Evolutionary conservation across 2,888 invertebrate genomes (phyloP).

Genomic region (Synanthedon vespiformis): DNA sequence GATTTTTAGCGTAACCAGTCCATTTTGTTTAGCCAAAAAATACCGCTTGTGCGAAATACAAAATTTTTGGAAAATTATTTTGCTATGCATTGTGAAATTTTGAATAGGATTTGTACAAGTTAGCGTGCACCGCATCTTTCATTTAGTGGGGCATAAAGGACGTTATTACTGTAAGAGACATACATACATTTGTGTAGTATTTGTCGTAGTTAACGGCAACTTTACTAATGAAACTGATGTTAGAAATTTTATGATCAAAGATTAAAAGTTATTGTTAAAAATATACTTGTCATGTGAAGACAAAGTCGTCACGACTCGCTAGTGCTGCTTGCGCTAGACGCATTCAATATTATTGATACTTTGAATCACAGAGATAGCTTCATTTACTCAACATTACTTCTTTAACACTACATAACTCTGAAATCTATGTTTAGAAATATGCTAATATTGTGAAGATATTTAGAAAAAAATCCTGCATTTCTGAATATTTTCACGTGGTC

Average conservation of each 20-base stretch:
- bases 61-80: constrained; percentile 57
- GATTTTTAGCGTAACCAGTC: constrained; percentile 65
- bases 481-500: constrained; percentile 15
- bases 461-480: constrained; percentile 32
- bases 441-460: constrained; percentile 10
- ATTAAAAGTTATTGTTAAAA: constrained; percentile 34
- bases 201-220: not conserved
- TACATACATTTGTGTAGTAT: not conserved
- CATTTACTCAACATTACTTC: constrained; percentile 1
- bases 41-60: constrained; percentile 54
- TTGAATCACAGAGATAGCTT: constrained; percentile 47
- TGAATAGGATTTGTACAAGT: constrained; percentile 36
- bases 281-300: constrained; percentile 46
- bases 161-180: constrained; percentile 23
- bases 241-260: constrained; percentile 31
- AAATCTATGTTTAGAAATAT: not conserved
- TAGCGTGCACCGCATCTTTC: constrained; percentile 33
- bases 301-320: constrained; percentile 31
- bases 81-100: constrained; percentile 56
- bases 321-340: constrained; percentile 33
- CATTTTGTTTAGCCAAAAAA: constrained; percentile 67
- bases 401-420: no score
- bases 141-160: constrained; percentile 43
- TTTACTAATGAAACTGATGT: constrained; percentile 21
- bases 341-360: constrained; percentile 28